Percentiles rank a stretch among this genome's conserved stretches.
These are phyloP conservation scores for Torymus aiolomorphi DNA, from an alignment of 2,888 invertebrate genomes.

Conservation along the genomic window DNA sequence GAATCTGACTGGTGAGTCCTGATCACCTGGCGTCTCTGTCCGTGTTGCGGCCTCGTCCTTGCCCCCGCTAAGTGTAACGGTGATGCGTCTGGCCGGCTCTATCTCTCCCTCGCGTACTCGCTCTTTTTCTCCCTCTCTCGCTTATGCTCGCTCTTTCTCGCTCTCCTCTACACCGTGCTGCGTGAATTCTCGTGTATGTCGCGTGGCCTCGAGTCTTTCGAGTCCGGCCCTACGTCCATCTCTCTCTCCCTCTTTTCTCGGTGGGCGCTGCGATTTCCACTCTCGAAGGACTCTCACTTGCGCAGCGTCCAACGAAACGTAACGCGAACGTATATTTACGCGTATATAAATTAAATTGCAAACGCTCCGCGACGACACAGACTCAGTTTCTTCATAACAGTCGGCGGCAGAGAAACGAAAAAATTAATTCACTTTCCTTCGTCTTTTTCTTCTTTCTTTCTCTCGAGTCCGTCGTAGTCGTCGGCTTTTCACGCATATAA, in stretches of 20 bases:
- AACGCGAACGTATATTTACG: background rate
- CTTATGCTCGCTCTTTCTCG: background rate
- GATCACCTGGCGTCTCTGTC: slow-evolving; percentile 61
- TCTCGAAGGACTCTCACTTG: too few species aligned
- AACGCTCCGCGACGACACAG: slow-evolving; percentile 23
- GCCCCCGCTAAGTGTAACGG: slow-evolving; percentile 41
- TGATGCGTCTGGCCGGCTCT: slow-evolving; percentile 42
- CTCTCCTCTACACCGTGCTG: slow-evolving; percentile 24
- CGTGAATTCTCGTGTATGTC: slow-evolving; percentile 39
- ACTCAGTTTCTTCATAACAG: too few species aligned
- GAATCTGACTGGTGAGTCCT: slow-evolving; percentile 41
- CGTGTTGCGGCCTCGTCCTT: slow-evolving; percentile 59
- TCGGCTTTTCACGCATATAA: slow-evolving; percentile 3
- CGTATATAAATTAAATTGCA: background rate
- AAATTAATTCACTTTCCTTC: slow-evolving; percentile 3
- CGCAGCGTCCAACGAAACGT: background rate
- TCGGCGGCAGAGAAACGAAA: too few species aligned
- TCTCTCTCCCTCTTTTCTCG: slow-evolving; percentile 29
- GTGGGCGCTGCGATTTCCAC: slow-evolving; percentile 1
- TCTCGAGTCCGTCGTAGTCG: background rate
- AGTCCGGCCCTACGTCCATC: slow-evolving; percentile 64
- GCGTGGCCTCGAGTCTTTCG: slow-evolving; percentile 59
- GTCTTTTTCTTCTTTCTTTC: background rate
- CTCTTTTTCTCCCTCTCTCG: slow-evolving; percentile 31
- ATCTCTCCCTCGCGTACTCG: slow-evolving; percentile 28